These are phyloP conservation scores for Embiotoca jacksoni DNA, from an alignment of 2,113 vertebrate species.

Conservation along the genomic window DNA sequence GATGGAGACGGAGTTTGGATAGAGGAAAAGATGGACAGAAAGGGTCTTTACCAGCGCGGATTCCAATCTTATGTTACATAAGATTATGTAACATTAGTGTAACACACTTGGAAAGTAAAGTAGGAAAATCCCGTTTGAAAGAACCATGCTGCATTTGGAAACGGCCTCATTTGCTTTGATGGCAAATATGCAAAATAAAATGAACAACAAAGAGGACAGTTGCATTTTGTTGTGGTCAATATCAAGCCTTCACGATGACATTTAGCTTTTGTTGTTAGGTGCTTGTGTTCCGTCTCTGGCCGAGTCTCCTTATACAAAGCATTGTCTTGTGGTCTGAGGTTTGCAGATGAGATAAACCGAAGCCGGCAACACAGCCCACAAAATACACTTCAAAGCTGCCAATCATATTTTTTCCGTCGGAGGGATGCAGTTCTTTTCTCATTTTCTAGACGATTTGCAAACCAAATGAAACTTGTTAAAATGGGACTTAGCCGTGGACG, in stretches of 20 bases:
- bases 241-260: not conserved
- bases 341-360: slow-evolving; percentile 50
- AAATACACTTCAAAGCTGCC: slow-evolving; percentile 41
- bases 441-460: slow-evolving; percentile 33
- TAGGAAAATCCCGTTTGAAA: slow-evolving; percentile 2
- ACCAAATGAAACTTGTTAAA: slow-evolving; percentile 53
- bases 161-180: not conserved
- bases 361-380: slow-evolving; percentile 12
- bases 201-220: not conserved
- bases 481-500: not conserved
- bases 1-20: slow-evolving; percentile 13
- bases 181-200: slow-evolving; percentile 46
- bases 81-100: too few species aligned
- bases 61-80: slow-evolving; percentile 8
- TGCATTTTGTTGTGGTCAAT: slow-evolving; percentile 14
- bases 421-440: slow-evolving; percentile 28
- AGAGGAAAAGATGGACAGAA: slow-evolving; percentile 32
- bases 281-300: too few species aligned
- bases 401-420: slow-evolving; percentile 47
- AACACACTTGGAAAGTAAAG: not conserved
- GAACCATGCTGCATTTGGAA: not conserved
- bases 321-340: slow-evolving; percentile 60
- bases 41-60: slow-evolving; percentile 41
- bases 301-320: not conserved
- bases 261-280: slow-evolving; percentile 1